These are phyloP conservation scores for Drosophila ficusphila DNA, from an alignment of 1,140 invertebrate genomes.

Conservation along the genomic window DNA sequence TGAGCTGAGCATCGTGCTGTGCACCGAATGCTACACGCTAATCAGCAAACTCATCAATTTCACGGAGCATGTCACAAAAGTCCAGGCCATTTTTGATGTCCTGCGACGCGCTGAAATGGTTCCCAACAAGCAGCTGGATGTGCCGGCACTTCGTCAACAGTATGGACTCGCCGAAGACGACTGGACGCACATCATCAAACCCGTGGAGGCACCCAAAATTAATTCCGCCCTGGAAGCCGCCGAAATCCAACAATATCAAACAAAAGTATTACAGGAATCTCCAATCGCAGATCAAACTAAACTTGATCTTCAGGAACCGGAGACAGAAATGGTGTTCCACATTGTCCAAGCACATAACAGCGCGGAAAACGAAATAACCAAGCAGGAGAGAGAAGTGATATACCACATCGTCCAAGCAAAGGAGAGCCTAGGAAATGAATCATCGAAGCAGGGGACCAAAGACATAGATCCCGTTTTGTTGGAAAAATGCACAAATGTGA, in stretches of 20 bases:
- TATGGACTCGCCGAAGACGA: constrained; percentile 50
- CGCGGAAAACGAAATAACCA: background rate
- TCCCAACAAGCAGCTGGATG: constrained; percentile 36
- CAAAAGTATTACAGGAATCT: background rate
- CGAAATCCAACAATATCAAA: background rate
- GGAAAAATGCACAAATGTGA: constrained; percentile 1
- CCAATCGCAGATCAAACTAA: background rate
- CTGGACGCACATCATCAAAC: constrained; percentile 71
- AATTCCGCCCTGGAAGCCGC: background rate
- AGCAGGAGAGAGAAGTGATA: too few species aligned
- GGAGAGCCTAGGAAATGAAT: too few species aligned
- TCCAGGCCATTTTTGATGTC: constrained; percentile 68
- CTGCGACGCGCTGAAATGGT: constrained; percentile 50
- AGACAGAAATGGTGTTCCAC: background rate
- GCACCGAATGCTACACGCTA: constrained; percentile 69
- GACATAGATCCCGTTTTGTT: constrained; percentile 31
- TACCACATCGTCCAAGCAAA: too few species aligned
- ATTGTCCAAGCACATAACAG: background rate
- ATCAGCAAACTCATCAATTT: constrained; percentile 70
- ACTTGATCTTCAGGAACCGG: background rate
- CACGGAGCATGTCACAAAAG: constrained; percentile 72
- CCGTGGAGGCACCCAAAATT: constrained; percentile 9
- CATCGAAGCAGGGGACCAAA: constrained; percentile 48
- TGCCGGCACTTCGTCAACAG: constrained; percentile 48
- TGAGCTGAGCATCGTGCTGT: constrained; percentile 62